Percentiles rank a stretch among this genome's conserved stretches.
Evolutionary conservation across 2,888 invertebrate genomes (phyloP).

Genomic region (Gandaritis pyraliata): DNA sequence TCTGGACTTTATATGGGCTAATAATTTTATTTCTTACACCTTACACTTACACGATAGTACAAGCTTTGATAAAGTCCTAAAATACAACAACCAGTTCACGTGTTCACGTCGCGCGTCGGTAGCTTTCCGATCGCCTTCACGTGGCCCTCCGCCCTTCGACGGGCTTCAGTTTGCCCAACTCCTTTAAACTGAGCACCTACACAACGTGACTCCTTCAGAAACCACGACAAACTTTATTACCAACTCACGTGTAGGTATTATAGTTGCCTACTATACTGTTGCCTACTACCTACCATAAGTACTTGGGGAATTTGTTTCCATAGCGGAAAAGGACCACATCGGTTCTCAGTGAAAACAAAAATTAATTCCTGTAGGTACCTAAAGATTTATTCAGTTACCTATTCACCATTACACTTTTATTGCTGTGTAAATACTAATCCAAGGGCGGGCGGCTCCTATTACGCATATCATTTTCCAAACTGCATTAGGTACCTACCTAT

Average conservation of each 20-base stretch:
- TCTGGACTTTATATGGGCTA: not conserved
- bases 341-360: slow-evolving; percentile 8
- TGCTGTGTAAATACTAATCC: too few species aligned
- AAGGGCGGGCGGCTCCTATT: too few species aligned
- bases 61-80: slow-evolving; percentile 5
- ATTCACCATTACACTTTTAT: too few species aligned
- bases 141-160: slow-evolving; percentile 47
- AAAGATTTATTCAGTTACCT: too few species aligned
- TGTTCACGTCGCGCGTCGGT: slow-evolving; percentile 68
- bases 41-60: too few species aligned
- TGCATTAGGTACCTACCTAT: too few species aligned
- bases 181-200: slow-evolving; percentile 55
- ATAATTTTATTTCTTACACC: too few species aligned
- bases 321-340: slow-evolving; percentile 3
- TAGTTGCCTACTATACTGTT: too few species aligned
- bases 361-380: not conserved
- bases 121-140: slow-evolving; percentile 44
- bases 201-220: slow-evolving; percentile 71
- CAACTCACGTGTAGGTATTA: slow-evolving; percentile 60
- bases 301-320: slow-evolving; percentile 50
- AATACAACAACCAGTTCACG: slow-evolving; percentile 46
- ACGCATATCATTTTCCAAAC: too few species aligned
- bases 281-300: too few species aligned
- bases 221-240: slow-evolving; percentile 64
- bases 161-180: slow-evolving; percentile 68